Percentiles rank a stretch among this genome's conserved stretches.
Conservation (phyloP, 2,888 invertebrate species). For the Graphium colonna region DNA sequence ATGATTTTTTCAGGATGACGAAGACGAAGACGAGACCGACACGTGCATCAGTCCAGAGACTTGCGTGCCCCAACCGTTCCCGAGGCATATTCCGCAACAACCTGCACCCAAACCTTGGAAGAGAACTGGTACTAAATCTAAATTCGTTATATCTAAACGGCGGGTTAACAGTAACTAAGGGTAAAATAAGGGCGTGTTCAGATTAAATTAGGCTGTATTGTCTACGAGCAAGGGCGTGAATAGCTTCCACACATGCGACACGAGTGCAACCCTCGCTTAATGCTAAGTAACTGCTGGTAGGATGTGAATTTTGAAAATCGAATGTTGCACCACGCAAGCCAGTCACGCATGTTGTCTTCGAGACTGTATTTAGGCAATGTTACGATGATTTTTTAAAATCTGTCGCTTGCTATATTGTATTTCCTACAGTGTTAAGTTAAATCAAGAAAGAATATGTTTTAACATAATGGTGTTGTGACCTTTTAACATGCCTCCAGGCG, state of each 20-base stretch:
- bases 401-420: constrained; percentile 8
- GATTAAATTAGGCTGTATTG: constrained; percentile 12
- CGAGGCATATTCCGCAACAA: constrained; percentile 60
- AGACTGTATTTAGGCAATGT: not conserved
- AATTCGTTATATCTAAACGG: not conserved
- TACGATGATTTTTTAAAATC: not conserved
- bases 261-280: constrained; percentile 18
- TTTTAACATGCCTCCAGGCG: too few relatives aligned
- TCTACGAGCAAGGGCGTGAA: constrained; percentile 8
- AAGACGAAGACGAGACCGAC: constrained; percentile 74
- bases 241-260: constrained; percentile 17
- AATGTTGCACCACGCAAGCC: not conserved
- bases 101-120: constrained; percentile 74
- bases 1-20: constrained; percentile 56
- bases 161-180: not conserved
- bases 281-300: constrained; percentile 12
- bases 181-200: not conserved
- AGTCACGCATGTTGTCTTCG: not conserved
- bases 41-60: constrained; percentile 64
- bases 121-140: constrained; percentile 60
- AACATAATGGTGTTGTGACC: too few relatives aligned
- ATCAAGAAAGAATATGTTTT: too few relatives aligned
- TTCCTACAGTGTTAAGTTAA: not conserved
- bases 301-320: not conserved
- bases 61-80: constrained; percentile 69